Percentiles rank a stretch among this genome's conserved stretches.
These are phyloP conservation scores for Campylomormyrus numenius DNA, from an alignment of 2,113 vertebrate species.

Conservation along the genomic window DNA sequence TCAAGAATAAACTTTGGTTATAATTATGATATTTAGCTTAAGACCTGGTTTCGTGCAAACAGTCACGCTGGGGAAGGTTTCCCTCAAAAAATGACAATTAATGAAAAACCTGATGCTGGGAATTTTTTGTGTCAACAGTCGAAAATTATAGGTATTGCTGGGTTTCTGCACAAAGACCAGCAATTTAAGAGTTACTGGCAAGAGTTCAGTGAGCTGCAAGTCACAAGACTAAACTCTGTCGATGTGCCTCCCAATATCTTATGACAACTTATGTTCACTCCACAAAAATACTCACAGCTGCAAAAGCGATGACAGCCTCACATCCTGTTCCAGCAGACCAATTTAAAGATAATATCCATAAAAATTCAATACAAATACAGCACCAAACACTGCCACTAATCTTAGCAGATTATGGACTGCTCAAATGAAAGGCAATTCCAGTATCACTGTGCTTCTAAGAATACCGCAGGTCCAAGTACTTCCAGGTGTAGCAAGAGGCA, in stretches of 20 bases:
- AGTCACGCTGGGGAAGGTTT: not conserved
- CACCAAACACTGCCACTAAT: not conserved
- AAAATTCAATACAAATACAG: not conserved
- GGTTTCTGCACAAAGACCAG: not conserved
- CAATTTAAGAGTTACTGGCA: not conserved
- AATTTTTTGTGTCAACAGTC: not conserved
- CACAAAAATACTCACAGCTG: slow-evolving; percentile 17
- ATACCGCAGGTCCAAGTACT: not conserved
- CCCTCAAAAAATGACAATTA: not conserved
- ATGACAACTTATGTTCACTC: not conserved
- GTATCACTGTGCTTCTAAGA: not conserved
- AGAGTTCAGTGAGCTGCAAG: not conserved
- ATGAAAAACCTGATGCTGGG: not conserved
- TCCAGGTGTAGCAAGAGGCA: not conserved
- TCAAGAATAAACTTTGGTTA: not conserved
- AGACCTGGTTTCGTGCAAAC: not conserved
- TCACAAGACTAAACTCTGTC: slow-evolving; percentile 22
- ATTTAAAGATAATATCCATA: slow-evolving; percentile 22
- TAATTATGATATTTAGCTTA: not conserved
- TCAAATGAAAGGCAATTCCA: not conserved
- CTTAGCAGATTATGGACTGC: slow-evolving; percentile 7
- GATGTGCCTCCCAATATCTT: slow-evolving; percentile 19
- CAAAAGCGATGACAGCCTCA: not conserved
- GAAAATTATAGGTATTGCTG: not conserved
- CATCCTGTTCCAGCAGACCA: not conserved